phyloP scores from a whole-genome alignment of 2,888 invertebrate genomes.

The Tachina fera region DNA sequence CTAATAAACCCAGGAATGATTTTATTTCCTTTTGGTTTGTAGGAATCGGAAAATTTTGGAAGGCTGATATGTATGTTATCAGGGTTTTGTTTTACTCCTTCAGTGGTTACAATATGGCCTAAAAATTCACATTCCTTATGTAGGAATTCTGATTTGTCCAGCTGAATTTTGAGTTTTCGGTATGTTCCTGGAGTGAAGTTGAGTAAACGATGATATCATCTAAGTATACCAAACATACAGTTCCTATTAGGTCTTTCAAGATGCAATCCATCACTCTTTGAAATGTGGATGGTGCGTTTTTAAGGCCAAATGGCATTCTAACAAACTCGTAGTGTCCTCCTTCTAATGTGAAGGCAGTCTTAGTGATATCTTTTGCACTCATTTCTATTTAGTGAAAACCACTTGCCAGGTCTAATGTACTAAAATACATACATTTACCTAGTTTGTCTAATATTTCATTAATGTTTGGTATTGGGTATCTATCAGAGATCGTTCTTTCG shows the following conservation, averaged over 20 bases:
- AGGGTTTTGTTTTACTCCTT: slow-evolving; percentile 2
- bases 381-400: slow-evolving; percentile 15
- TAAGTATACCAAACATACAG: background rate
- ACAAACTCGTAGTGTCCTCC: background rate
- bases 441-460: slow-evolving; percentile 12
- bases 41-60: slow-evolving; percentile 21
- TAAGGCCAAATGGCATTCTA: background rate
- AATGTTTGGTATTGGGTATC: slow-evolving; percentile 23
- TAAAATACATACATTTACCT: slow-evolving; percentile 11
- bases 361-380: background rate
- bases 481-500: slow-evolving; percentile 9
- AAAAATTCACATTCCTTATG: slow-evolving; percentile 13
- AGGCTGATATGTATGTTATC: background rate
- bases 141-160: background rate
- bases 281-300: background rate
- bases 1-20: background rate
- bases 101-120: slow-evolving; percentile 29
- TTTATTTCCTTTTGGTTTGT: background rate
- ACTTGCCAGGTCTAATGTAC: slow-evolving; percentile 5
- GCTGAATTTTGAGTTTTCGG: background rate
- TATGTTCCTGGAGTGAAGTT: background rate
- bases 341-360: slow-evolving; percentile 8
- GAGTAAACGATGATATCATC: background rate
- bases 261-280: slow-evolving; percentile 2
- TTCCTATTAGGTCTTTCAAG: background rate